These are phyloP conservation scores for Muntiacus muntjak DNA, from an alignment of 2,113 vertebrate species.

Conservation along the genomic window DNA sequence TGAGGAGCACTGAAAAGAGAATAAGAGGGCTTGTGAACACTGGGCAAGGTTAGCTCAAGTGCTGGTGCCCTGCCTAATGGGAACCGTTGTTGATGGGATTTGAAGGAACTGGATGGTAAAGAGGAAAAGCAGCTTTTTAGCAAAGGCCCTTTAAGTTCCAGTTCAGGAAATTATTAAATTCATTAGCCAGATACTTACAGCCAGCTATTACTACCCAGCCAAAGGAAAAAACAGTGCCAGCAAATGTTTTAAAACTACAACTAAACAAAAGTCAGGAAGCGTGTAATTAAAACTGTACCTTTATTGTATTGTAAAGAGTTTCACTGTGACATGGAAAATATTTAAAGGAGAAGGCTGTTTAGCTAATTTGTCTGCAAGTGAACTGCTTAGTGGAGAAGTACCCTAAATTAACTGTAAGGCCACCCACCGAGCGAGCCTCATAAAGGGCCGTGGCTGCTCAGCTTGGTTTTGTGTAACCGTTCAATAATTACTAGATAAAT, in stretches of 20 bases:
- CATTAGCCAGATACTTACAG: conserved; percentile 70
- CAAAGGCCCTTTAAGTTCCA: conserved; percentile 75
- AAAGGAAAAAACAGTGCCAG: conserved; percentile 64
- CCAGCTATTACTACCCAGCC: conserved; percentile 66
- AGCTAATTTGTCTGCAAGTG: conserved; percentile 84
- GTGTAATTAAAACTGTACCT: conserved; percentile 86
- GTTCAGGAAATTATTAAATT: conserved; percentile 72
- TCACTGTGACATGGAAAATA: conserved; percentile 84
- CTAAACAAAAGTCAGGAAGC: conserved; percentile 86
- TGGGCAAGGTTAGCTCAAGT: neutral
- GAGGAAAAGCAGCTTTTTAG: conserved; percentile 63
- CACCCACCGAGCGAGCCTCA: conserved; percentile 82
- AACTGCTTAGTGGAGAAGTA: conserved; percentile 80
- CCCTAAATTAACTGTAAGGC: conserved; percentile 85
- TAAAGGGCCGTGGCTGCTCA: conserved; percentile 81
- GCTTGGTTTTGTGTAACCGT: conserved; percentile 79
- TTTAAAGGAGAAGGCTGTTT: conserved; percentile 84
- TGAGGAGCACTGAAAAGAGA: neutral
- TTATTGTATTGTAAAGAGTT: conserved; percentile 84
- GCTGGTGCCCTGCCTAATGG: neutral
- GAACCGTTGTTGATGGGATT: neutral
- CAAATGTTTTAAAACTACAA: conserved; percentile 81
- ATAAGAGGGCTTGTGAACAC: neutral
- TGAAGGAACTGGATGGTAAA: conserved; percentile 14
- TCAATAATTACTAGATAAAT: conserved; percentile 88